Base-by-base conservation (phyloP, 2,888 invertebrate genomes). In the Litoditis marina region DNA sequence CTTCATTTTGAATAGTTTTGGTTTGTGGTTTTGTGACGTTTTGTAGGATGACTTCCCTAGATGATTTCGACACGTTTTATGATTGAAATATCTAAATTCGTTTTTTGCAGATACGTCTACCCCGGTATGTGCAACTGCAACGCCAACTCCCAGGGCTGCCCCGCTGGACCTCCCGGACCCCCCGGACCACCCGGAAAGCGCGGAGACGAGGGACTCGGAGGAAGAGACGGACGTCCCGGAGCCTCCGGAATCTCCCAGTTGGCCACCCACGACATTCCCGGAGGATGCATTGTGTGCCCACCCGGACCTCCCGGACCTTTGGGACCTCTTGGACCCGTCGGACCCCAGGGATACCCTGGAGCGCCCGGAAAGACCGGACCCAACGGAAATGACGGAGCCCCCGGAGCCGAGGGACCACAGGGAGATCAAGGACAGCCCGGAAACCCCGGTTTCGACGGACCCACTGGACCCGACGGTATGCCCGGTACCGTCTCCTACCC, bases 231-330 rank as follows among this genome's bases (percentile, higher is more conserved):
- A 62, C 46, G 61, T 22, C 63, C 28, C 8, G 74, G 74, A 62
- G 72, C 68, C 39, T 69, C 66, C 50, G 74, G 74, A 57, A 64
- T 74, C 49, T 70, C 74, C 3, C 72, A 71, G 50, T 62, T 73
- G 36, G 67, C 65, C 50, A 65, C 66, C 32, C 71, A 71, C 63
- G 69, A 73, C 50, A 68, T 66, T 47, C 74, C 74, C 50, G 74
- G 74, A 52, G 74, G 74, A 50, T 74, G 74, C 66, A 73, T 74
- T 60, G 65, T 61, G 44, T 74, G 74, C 65, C 74, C 74, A 32
- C 66, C 69, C 19, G 73, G 73, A 59, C 69, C 69, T 54, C 54
- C 63, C 5, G 73, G 73, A 58, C 68, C 68, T 58, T 68, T 59
- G 46, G 73, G 72, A 57, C 55, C 68, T n/a, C 49, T 47, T 31